Percentiles rank a stretch among this genome's conserved stretches.
Conservation (phyloP, 1,140 invertebrate genomes). For the Leptopilina clavipes region DNA sequence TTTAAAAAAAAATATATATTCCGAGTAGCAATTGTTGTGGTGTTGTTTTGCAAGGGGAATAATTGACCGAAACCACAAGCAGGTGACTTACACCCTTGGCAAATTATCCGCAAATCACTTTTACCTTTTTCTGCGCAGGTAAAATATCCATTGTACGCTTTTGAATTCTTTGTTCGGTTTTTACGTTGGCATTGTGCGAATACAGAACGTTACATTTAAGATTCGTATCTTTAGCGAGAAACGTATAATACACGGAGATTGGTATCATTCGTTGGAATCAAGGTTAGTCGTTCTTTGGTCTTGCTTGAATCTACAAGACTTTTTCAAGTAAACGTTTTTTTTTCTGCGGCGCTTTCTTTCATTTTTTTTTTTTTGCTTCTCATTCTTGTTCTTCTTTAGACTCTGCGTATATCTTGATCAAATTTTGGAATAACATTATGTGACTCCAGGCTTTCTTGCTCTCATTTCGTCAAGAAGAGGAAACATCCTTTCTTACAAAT, state of each 20-base stretch:
- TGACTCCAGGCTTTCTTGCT: slow-evolving; percentile 48
- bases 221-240: slow-evolving; percentile 48
- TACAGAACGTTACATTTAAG: slow-evolving; percentile 44
- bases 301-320: slow-evolving; percentile 51
- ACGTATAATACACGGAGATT: slow-evolving; percentile 53
- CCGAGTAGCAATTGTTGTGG: too few relatives aligned
- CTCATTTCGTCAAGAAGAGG: neutral
- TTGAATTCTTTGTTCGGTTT: slow-evolving; percentile 43
- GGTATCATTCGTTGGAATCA: slow-evolving; percentile 52
- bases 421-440: slow-evolving; percentile 40
- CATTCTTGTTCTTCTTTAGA: too few relatives aligned
- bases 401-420: slow-evolving; percentile 45
- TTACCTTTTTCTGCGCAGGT: neutral
- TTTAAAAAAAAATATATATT: too few relatives aligned
- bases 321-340: slow-evolving; percentile 53
- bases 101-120: slow-evolving; percentile 50
- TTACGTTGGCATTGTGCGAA: slow-evolving; percentile 35
- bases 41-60: too few relatives aligned
- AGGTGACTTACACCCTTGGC: slow-evolving; percentile 48
- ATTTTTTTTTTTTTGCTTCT: slow-evolving; percentile 54
- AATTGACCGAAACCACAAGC: slow-evolving; percentile 47
- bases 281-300: slow-evolving; percentile 50
- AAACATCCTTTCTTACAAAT: slow-evolving; percentile 50
- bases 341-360: too few relatives aligned
- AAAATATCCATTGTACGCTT: slow-evolving; percentile 35